Base-by-base conservation (phyloP, 2,888 invertebrate genomes). In the Chaitophorus viminalis region DNA sequence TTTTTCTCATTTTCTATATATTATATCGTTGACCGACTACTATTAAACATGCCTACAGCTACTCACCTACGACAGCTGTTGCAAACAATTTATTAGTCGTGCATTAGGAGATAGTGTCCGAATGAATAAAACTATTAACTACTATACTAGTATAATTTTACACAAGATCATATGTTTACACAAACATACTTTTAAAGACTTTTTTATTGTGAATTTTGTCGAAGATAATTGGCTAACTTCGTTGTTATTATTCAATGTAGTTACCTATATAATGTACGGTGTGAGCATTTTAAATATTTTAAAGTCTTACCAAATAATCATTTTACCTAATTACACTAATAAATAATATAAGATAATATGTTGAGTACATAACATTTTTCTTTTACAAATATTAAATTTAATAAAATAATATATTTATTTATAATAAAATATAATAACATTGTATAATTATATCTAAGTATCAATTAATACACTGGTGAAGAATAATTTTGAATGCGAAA, bases 51-150 rank as follows among this genome's bases (percentile, higher is more conserved):
- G 83, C n/a, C 84, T 31, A 65, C 76, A 29, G 65, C 84, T 31
- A 84, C 46, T 46, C 65, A 11, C 52, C 84, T 68, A 77, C 84
- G 84, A 77, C 84, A 77, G 84, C 68, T 85, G 84, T 8, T 33
- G 76, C 77, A 77, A 77, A 85, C 46, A 77, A 77, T 85, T n/a
- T n/a, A n/a, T n/a, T 85, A 68, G 46, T 31, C 31, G n/a, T 6
- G 68, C 18, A 4, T 1, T 1, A 21, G 25, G 52, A 54, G 33
- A 75, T 39, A 84, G 65, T 46, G 76, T 85, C 84, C 77, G 77
- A 68, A 85, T 18, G 33, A 77, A 77, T 75, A 17, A 33, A 52
- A 68, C 68, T 4, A 68, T 36, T 75, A 74, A 82, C n/a, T n/a
- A 82, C 3, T 36, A 5, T 79, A n/a, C 39, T 68, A 74, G 39